Base-by-base conservation (phyloP, 1,140 invertebrate genomes). In the Sarcophaga bullata region DNA sequence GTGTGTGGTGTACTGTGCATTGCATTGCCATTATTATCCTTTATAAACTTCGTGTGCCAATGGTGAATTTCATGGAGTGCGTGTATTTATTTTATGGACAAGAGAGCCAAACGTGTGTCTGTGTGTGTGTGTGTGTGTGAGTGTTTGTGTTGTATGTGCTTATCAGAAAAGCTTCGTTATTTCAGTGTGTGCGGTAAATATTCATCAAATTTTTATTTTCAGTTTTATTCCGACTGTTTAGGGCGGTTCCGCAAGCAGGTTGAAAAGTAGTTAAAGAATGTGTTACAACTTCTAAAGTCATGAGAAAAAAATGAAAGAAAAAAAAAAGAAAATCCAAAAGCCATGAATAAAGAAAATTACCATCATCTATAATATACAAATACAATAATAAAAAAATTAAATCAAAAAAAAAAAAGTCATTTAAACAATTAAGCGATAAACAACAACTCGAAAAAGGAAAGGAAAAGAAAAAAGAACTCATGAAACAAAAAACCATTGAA, bases 181-280 rank as follows among this genome's bases (percentile, higher is more conserved):
- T 78, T 78, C 75, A 49, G 75, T 84, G 75, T 80, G 72, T 78
- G 81, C 78, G 76, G 81, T 62, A 75, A 85, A 87, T 84, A 89
- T 89, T 88, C 88, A 89, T 86, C 83, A 87, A 88, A 89, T 88
- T 89, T 88, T 87, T 86, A 88, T 87, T 89, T 88, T 88, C 87
- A 89, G 88, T 89, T 89, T 87, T 89, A 86, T 87, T 88, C 87
- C 83, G 86, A 88, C 88, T 88, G 87, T 89, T 89, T 89, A 89
- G 88, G 88, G 88, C 88, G 88, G 88, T 89, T 89, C 88, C 88
- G 87, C 88, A 89, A 86, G 84, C 85, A 87, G 85, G 86, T 84
- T 84, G 84, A 84, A 82, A 82, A 75, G 76, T 80, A 82, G 73
- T 82, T 47, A 48, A 62, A 50, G 62, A 46, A 58, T 68, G 73